Evolutionary conservation across 1,140 invertebrate species (phyloP), one percentile per base, ranked within the genome.

Genomic region (Acyrthosiphon pisum): DNA sequence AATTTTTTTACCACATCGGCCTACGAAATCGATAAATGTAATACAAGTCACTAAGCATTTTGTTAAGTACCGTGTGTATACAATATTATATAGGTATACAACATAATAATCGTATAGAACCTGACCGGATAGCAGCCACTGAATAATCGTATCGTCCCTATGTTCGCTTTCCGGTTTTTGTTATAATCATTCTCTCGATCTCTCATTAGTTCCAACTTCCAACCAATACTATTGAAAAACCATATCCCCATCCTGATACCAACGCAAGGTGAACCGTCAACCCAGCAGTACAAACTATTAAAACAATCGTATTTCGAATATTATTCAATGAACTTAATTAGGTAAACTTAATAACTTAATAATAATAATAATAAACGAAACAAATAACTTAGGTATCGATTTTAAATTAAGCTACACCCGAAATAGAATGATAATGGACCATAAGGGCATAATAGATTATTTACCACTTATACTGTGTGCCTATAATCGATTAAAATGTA

Each of bases 271-370:
- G 23, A n/a, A 35, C 30, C 46, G 22, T 68, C 41, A n/a, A 46
- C 53, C 41, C 44, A 18, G 18, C 46, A 3, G n/a, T 37, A 18
- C 9, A 30, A 84, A 83, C n/a, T 30, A 50, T 91, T 35, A 92
- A 91, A 23, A 92, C 91, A 84, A 48, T 84, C 41, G 46, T 37
- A 48, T 50, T 92, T 83, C 37, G 18, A 26, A 92, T 83, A 83
- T 41, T 83, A 92, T 30, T 76, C n/a, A 23, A 50, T 22, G 83
- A 92, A 92, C 46, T 83, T 84, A 37, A 84, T 20, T n/a, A 53
- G 46, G 46, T 84, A 83, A 81, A 30, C 46, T 37, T 50, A 50
- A 50, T 11, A 50, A 18, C 48, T 14, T 50, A 14, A 50, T 50
- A 50, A 50, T 50, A 1, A 48, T 8, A 50, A 50, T 18, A 50